Evolutionary conservation across 2,888 invertebrate genomes (phyloP), one percentile per base, ranked within the genome.

Genomic region (Limnephilus auricula): DNA sequence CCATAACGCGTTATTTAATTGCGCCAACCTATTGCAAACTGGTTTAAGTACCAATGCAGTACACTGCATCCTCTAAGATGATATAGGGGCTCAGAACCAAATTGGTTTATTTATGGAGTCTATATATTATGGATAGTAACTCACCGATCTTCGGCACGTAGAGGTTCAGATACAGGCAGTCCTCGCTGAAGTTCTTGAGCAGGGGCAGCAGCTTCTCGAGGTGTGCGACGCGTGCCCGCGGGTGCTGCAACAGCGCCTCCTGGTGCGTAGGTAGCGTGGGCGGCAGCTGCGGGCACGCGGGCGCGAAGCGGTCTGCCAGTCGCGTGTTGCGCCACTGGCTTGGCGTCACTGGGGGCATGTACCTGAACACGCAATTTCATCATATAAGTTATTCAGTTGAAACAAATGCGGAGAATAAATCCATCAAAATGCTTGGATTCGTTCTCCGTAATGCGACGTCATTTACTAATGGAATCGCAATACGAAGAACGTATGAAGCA

Each of bases 121-220:
- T 25, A 84, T 25, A 12, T 45, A 45, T 45, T 13, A 13, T 65
- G 18, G 15, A 5, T 32, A 80, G 45, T 25, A 40, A 91, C 96
- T 96, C 94, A 97, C 97, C 97, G 94, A 96, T 96, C 94, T 98
- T 97, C 93, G 99, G 99, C 93, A 99, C 98, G 96, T 99, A 99
- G 94, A 99, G 97, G 96, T 99, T 99, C 94, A 99, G 97, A 95
- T 99, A 99, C 94, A 99, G 97, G 95, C 99, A 99, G 96, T 99
- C 99, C 96, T 99, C 99, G 95, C 98, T 98, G 96, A 99, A 99
- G 95, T 99, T 98, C 94, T 97, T 97, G 92, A 99, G 96, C 93
- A 98, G 96, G 31, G 98, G 98, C 94, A 98, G 95, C 93, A 99
- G 96, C 93, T 98, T 97, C 94, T 98, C 98, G 92, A 99, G 96